Percentiles rank a stretch among this genome's conserved stretches.
phyloP scores from a whole-genome alignment of 2,888 invertebrate genomes.

The Chrysina gloriosa region DNA sequence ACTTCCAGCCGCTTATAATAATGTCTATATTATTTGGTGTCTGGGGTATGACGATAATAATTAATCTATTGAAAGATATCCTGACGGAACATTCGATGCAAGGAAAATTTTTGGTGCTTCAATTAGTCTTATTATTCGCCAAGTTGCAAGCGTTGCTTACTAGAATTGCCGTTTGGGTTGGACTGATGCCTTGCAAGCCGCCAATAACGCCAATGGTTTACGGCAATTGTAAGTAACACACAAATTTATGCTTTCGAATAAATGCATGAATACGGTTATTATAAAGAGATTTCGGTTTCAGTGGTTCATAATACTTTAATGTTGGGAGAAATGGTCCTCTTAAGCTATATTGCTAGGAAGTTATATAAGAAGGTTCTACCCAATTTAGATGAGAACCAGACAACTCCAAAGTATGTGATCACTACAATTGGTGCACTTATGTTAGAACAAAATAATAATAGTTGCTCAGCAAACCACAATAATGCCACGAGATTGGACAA shows the following conservation, averaged over 20 bases:
- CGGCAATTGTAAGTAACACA: conserved; percentile 71
- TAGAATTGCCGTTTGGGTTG: conserved; percentile 69
- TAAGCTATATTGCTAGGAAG: conserved; percentile 72
- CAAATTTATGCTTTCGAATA: not conserved
- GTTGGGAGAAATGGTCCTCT: conserved; percentile 76
- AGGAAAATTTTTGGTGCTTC: conserved; percentile 70
- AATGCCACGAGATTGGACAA: not conserved
- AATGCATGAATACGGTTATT: too few relatives aligned
- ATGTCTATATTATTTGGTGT: conserved; percentile 75
- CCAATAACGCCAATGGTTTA: conserved; percentile 75
- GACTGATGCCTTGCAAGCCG: conserved; percentile 72
- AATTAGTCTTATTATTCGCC: conserved; percentile 74
- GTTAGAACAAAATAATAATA: conserved; percentile 46
- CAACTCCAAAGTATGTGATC: conserved; percentile 41
- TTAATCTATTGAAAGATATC: conserved; percentile 67
- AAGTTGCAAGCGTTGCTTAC: conserved; percentile 75
- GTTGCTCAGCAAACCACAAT: conserved; percentile 19
- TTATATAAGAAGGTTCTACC: conserved; percentile 69
- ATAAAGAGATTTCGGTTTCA: too few relatives aligned
- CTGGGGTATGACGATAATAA: conserved; percentile 76
- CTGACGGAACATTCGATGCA: conserved; percentile 64
- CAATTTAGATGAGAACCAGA: conserved; percentile 46
- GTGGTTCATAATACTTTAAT: conserved; percentile 77
- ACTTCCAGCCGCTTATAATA: conserved; percentile 74
- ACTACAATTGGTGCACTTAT: conserved; percentile 48